These are phyloP conservation scores for Cyclophora punctaria DNA, from an alignment of 2,888 invertebrate species.

Conservation along the genomic window DNA sequence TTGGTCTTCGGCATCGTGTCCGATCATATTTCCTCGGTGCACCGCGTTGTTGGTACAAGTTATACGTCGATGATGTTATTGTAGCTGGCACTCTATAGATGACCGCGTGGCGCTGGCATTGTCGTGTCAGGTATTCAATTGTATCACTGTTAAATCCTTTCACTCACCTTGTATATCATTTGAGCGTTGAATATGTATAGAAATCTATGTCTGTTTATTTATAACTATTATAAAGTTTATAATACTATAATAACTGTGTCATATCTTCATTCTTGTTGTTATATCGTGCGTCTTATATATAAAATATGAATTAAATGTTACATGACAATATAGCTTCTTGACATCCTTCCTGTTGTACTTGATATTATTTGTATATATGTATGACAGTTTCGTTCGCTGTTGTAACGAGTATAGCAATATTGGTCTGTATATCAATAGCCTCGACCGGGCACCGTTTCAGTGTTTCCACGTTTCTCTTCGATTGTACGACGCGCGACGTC, in stretches of 20 bases:
- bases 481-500: not conserved
- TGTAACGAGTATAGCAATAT: conserved; percentile 30
- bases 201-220: conserved; percentile 43
- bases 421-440: conserved; percentile 47
- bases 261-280: conserved; percentile 67
- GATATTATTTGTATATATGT: conserved; percentile 41
- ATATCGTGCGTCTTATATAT: conserved; percentile 55
- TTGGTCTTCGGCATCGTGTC: no score
- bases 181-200: conserved; percentile 43
- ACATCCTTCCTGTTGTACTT: conserved; percentile 29
- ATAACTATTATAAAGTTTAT: conserved; percentile 35
- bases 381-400: conserved; percentile 34
- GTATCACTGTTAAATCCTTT: conserved; percentile 52
- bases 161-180: conserved; percentile 40
- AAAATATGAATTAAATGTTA: conserved; percentile 51
- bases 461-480: conserved; percentile 6
- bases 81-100: conserved; percentile 3
- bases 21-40: not conserved
- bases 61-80: conserved; percentile 20
- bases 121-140: conserved; percentile 40
- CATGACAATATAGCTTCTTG: conserved; percentile 66
- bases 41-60: no score
- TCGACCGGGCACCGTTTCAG: conserved; percentile 8
- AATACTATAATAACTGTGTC: conserved; percentile 55
- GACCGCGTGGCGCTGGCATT: conserved; percentile 38